Evolutionary conservation across 2,113 vertebrate genomes (phyloP).

Genomic region (Drymodes brunneopygia): DNA sequence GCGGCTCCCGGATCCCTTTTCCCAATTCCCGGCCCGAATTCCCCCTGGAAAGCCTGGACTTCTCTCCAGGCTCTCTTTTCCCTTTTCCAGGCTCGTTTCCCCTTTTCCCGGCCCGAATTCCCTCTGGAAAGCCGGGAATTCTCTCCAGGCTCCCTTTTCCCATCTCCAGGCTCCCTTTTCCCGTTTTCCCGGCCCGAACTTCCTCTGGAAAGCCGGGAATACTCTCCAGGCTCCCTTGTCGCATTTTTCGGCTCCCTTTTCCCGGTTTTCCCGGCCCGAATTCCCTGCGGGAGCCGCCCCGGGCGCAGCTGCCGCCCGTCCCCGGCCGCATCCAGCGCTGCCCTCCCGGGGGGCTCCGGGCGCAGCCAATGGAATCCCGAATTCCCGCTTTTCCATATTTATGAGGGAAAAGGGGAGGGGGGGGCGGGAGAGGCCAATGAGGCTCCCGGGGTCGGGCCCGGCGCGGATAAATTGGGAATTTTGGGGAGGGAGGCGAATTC

Average conservation of each 20-base stretch:
- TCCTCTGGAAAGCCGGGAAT: background rate
- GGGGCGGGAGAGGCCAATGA: slow-evolving; percentile 67
- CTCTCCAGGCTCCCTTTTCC: too few relatives aligned
- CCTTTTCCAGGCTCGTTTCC: background rate
- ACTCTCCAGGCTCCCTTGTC: background rate
- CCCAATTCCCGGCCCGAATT: background rate
- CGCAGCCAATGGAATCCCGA: slow-evolving; percentile 70
- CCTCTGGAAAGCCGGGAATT: too few relatives aligned
- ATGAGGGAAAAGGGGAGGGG: slow-evolving; percentile 30
- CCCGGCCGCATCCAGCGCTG: slow-evolving; percentile 9
- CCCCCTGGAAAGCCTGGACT: background rate
- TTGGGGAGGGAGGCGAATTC: background rate
- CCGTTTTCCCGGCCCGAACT: background rate
- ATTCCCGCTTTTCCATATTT: slow-evolving; percentile 47
- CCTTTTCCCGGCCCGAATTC: too few relatives aligned
- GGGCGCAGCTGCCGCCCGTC: slow-evolving; percentile 74
- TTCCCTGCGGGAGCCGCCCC: background rate
- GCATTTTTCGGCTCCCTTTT: background rate
- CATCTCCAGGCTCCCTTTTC: background rate
- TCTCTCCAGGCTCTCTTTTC: background rate
- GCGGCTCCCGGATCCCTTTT: background rate
- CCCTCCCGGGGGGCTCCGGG: slow-evolving; percentile 54
- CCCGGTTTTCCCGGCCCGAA: background rate
- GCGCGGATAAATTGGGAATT: slow-evolving; percentile 34
- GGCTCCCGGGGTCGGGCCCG: slow-evolving; percentile 33